Evolutionary conservation across 2,113 vertebrate species (phyloP), one percentile per base, ranked within the genome.

Genomic region (Bucco capensis): DNA sequence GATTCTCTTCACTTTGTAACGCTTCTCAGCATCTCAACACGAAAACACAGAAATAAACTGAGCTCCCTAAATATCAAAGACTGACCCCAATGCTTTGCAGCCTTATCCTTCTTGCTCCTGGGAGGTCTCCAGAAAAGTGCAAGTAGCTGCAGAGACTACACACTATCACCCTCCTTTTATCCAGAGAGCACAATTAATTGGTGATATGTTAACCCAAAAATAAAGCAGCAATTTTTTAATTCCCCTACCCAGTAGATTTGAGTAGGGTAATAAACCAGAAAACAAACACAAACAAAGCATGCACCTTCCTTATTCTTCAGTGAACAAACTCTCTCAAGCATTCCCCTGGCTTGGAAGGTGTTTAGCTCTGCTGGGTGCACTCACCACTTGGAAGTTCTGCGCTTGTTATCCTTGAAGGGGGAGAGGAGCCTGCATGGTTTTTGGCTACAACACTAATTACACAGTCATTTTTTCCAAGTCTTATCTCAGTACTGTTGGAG

Each of bases 401-500:
- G 0, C 97, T 98, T 2, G 95, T 96, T 95, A 98, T 98, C 65
- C 25, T 93, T 2, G 98, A 97, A 80, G 97, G 95, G 15, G 97
- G 97, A 8, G 98, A 98, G 0, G 74, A 89, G 11, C 98, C 98
- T 2, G 77, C 98, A 0, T 79, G 93, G 77, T 98, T 98, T 77
- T 91, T 97, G 19, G 98, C 98, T 54, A 95, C 95, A 74, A 98
- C 97, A 0, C 56, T 96, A 83, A 98, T 94, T 69, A 96, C 73
- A 71, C 96, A 98, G 81, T 98, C 96, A 2, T 83, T 94, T 75
- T 51, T 94, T 23, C 89, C 94, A 30, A 98, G 94, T 19, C 89
- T 86, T 79, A 98, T 94, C 60, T 96, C 95, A 19, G 96, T 97
- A 90, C 54, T 97, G 90, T 97, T 97, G 12, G 89, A 96, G 4